phyloP scores from a whole-genome alignment of 2,888 invertebrate genomes.

The Hirtodrosophila duncani region DNA sequence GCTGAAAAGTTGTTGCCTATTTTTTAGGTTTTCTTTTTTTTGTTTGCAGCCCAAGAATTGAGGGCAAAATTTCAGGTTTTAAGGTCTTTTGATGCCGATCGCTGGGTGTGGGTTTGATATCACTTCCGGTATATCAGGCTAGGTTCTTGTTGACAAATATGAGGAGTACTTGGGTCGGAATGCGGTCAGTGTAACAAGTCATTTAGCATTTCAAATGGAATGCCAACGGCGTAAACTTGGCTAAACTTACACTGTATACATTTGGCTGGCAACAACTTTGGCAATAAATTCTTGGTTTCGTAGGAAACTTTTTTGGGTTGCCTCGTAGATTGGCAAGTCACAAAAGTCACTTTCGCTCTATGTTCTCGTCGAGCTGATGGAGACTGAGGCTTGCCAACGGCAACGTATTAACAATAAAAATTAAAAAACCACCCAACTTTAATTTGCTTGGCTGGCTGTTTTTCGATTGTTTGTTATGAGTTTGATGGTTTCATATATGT shows the following conservation, averaged over 20 bases:
- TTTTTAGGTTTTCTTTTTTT: conserved; percentile 20
- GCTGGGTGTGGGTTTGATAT: conserved; percentile 28
- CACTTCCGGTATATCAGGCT: conserved; percentile 60
- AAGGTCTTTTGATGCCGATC: conserved; percentile 67
- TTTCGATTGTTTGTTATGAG: conserved; percentile 40
- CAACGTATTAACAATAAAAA: conserved; percentile 58
- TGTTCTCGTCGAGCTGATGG: no score
- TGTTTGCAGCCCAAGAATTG: conserved; percentile 16
- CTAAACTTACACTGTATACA: conserved; percentile 51
- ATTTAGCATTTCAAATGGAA: conserved; percentile 59
- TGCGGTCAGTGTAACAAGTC: conserved; percentile 64
- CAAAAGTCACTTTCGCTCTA: conserved; percentile 9
- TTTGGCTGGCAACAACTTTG: conserved; percentile 52
- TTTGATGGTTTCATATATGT: neutral
- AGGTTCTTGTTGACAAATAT: conserved; percentile 60
- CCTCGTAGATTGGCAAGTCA: neutral
- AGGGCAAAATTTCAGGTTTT: conserved; percentile 51
- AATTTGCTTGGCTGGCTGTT: conserved; percentile 36
- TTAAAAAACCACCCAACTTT: conserved; percentile 60
- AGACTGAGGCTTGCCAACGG: neutral
- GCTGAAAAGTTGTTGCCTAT: conserved; percentile 43
- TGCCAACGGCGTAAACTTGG: conserved; percentile 23
- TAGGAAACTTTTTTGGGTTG: conserved; percentile 16
- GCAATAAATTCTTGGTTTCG: conserved; percentile 62
- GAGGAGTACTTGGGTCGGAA: conserved; percentile 54